A percentile compares a stretch with the other conserved stretches of the same genome.
Conservation (phyloP, 1,140 invertebrate species). For the Drosophila orena region DNA sequence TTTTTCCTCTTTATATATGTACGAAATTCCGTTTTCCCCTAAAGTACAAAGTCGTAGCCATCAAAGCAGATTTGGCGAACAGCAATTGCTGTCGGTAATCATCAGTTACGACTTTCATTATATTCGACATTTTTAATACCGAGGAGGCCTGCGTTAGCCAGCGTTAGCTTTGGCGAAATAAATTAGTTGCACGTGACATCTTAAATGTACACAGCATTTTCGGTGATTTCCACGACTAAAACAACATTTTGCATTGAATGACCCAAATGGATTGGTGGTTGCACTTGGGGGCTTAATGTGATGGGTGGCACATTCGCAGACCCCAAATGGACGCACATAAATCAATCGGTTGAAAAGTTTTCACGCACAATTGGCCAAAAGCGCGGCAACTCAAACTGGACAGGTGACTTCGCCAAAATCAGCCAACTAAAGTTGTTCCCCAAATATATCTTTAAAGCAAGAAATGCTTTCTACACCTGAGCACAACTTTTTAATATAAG, state of each 20-base stretch:
- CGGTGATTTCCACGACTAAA: conserved; percentile 11
- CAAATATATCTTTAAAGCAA: not conserved
- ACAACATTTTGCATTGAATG: conserved; percentile 25
- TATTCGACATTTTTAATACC: not conserved
- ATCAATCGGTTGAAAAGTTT: conserved; percentile 60
- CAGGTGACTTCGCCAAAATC: not conserved
- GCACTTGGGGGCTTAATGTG: conserved; percentile 5
- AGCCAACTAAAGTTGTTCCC: not conserved
- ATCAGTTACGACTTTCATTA: conserved; percentile 1
- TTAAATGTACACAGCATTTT: conserved; percentile 38
- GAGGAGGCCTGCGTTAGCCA: not conserved
- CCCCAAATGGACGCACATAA: conserved; percentile 62
- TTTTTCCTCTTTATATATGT: too few relatives aligned
- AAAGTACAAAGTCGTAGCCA: not conserved
- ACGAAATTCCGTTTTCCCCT: too few relatives aligned
- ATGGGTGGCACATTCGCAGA: conserved; percentile 21
- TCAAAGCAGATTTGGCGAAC: not conserved
- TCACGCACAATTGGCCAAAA: conserved; percentile 63
- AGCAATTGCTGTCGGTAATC: not conserved
- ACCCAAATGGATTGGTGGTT: conserved; percentile 52
- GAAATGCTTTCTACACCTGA: too few relatives aligned
- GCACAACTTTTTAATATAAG: not conserved
- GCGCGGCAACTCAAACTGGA: not conserved
- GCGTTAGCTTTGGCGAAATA: conserved; percentile 29
- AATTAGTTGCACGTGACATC: conserved; percentile 67